Evolutionary conservation across 2,797 vertebrate species (phyloP), one percentile per base, ranked within the genome.

Genomic region (Bradypodion pumilum): DNA sequence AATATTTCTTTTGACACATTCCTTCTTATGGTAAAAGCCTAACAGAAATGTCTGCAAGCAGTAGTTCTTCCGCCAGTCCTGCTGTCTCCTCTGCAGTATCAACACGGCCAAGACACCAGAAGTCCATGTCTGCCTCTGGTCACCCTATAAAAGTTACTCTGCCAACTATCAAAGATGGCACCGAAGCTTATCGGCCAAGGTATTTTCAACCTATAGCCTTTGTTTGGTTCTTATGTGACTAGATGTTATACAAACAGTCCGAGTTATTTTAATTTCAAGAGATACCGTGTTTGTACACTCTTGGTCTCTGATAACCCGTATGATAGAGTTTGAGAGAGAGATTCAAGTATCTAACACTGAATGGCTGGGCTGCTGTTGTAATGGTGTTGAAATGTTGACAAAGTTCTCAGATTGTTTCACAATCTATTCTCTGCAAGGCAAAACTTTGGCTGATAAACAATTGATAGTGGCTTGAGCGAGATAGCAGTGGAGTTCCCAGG

Each of bases 51-150:
- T 99, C 98, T 27, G 96, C 95, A 0, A 96, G 95, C 66, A 96
- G 95, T 88, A 91, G 96, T 1, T 95, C 97, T 1, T 95, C 96
- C 0, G 94, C 96, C 4, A 94, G 97, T 49, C 93, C 95, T 32
- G 86, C 94, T 3, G 91, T 93, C 70, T 91, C 95, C 65, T 93
- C 98, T 0, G 95, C 96, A 0, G 92, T 96, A 13, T 96, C 98
- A 2, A 94, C 98, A 0, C 96, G 99, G 72, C 98, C 98, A 52
- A 98, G 98, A 32, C 99, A 99, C 93, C 97, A 98, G 81, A 99
- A 99, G 94, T 99, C 99, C 68, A 99, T 99, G 98, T 99, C 99
- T 0, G 97, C 99, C 52, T 99, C 99, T 40, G 97, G 98, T 70
- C 99, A 99, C 81, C 98, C 99, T 25, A 97, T 97, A 72, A 99